These are phyloP conservation scores for Galbula dea DNA, from an alignment of 2,113 vertebrate species.

Conservation along the genomic window DNA sequence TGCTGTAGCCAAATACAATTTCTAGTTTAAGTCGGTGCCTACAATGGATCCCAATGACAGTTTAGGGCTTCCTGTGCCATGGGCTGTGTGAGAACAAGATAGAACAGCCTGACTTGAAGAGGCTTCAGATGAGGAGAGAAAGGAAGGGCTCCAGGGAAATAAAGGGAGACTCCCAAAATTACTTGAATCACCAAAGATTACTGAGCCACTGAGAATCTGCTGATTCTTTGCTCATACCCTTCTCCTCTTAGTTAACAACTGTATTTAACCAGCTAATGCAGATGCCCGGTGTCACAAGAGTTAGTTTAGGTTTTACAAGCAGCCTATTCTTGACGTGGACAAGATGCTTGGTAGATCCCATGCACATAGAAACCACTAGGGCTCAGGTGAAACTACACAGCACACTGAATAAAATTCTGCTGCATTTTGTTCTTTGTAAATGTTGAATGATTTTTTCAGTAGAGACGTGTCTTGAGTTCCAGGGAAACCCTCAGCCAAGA, in stretches of 20 bases:
- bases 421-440: slow-evolving; percentile 4
- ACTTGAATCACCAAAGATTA: not conserved
- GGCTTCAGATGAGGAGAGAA: not conserved
- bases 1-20: not conserved
- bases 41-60: not conserved
- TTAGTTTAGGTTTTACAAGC: not conserved
- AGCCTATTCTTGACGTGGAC: not conserved
- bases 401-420: not conserved
- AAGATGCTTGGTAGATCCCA: not conserved
- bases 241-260: not conserved
- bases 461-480: slow-evolving; percentile 8
- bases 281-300: not conserved
- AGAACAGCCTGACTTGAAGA: not conserved
- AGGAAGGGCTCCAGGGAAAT: not conserved
- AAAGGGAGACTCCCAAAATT: not conserved
- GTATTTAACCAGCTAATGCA: not conserved
- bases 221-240: not conserved
- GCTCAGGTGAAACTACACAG: slow-evolving; percentile 39
- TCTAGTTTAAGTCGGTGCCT: not conserved
- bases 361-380: not conserved
- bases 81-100: not conserved
- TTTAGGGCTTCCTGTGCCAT: not conserved
- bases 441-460: slow-evolving; percentile 14
- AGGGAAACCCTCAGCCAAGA: slow-evolving; percentile 34
- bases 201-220: not conserved